phyloP scores from a whole-genome alignment of 2,888 invertebrate species.

The Leptopilina syphax region DNA sequence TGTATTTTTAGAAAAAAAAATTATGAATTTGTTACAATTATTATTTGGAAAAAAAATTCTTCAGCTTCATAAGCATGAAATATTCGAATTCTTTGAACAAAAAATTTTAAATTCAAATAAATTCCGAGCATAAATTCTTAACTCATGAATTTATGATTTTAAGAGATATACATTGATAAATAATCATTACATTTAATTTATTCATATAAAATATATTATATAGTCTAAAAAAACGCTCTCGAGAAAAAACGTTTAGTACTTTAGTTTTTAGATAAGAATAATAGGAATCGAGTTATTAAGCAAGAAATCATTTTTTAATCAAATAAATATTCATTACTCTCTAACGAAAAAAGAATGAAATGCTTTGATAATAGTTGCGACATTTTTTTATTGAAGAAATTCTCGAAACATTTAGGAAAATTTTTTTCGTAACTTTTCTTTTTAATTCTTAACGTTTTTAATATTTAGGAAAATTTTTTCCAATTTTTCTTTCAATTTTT shows the following conservation, averaged over 20 bases:
- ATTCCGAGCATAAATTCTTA: conserved; percentile 14
- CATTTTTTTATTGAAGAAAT: neutral
- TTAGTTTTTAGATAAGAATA: neutral
- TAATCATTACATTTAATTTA: conserved; percentile 11
- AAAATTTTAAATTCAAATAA: conserved; percentile 26
- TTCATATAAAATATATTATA: neutral
- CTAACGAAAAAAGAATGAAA: neutral
- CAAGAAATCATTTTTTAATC: neutral
- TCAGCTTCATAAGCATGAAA: conserved; percentile 1
- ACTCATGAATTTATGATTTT: conserved; percentile 24
- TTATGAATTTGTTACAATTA: neutral
- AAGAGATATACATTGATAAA: conserved; percentile 15
- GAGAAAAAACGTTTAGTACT: neutral
- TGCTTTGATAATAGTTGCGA: neutral
- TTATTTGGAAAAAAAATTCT: neutral
- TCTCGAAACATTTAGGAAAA: too few species aligned
- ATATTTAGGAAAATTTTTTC: too few species aligned
- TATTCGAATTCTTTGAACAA: neutral
- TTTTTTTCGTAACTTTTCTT: too few species aligned
- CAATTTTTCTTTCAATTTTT: too few species aligned
- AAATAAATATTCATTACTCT: neutral
- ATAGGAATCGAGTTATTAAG: neutral
- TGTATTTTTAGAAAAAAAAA: too few species aligned
- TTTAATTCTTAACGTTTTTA: too few species aligned
- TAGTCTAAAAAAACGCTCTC: neutral